Evolutionary conservation across 2,113 vertebrate genomes (phyloP), one percentile per base, ranked within the genome.

Genomic region (Ophthalmolycus amberensis): DNA sequence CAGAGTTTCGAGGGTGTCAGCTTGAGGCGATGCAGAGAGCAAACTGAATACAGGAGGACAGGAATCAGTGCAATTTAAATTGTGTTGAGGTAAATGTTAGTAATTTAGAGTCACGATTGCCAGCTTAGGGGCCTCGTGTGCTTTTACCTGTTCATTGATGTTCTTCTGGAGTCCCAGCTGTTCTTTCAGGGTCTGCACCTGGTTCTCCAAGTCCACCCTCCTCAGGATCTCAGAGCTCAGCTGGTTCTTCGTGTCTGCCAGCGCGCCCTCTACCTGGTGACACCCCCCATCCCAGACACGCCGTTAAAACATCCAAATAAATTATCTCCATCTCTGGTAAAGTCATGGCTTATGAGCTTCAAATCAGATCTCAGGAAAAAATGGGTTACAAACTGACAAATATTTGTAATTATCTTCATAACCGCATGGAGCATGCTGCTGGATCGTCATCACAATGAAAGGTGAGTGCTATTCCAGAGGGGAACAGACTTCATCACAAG

Each of bases 191-290:
- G 95, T 96, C 87, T 96, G 96, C 65, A 93, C 65, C 71, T 94
- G 88, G 91, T 97, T 97, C 93, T 97, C 96, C 67, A 95, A 34
- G 12, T 96, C 96, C 14, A 94, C 94, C 5, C 95, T 93, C 64
- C 79, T 90, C 78, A 97, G 37, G 86, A 92, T 94, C 93, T 97
- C 97, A 4, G 91, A 89, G 16, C 94, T 91, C 34, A 97, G 91
- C 83, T 96, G 94, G 38, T 92, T 94, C 88, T 95, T 96, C 1
- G 90, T 71, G 9, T 95, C 94, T 0, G 93, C 82, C 75, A 96
- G 83, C 3, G 83, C 63, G 0, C 59, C 40, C 29, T 95, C 93
- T 62, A 94, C 66, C 96, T 96, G 80, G 27, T 50, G 34, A 80
- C 1, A 5, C 16, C 22, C n/a, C 18, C 22, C 56, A 62, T 20